Evolutionary conservation across 2,888 invertebrate species (phyloP).

Genomic region (Gari tellinella): DNA sequence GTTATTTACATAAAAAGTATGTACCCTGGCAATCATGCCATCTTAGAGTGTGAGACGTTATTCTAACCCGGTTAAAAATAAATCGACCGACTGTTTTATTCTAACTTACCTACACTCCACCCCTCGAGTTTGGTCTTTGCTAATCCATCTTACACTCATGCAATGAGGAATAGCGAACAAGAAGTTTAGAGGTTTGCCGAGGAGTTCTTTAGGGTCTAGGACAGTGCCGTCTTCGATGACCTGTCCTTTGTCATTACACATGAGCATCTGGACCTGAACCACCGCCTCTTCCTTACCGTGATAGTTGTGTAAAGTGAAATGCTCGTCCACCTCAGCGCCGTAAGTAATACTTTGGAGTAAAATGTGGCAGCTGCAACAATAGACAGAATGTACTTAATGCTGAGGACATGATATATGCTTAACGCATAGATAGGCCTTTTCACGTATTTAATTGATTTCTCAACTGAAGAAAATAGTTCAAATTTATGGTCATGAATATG

Average conservation of each 20-base stretch:
- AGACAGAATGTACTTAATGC: too few relatives aligned
- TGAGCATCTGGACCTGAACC: slow-evolving; percentile 68
- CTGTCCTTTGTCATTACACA: slow-evolving; percentile 67
- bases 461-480: too few relatives aligned
- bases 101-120: slow-evolving; percentile 66
- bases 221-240: slow-evolving; percentile 63
- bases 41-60: too few relatives aligned
- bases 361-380: slow-evolving; percentile 71
- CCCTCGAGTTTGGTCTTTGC: slow-evolving; percentile 67
- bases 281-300: slow-evolving; percentile 74
- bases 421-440: too few relatives aligned
- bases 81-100: too few relatives aligned
- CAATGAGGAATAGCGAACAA: slow-evolving; percentile 61
- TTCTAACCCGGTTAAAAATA: too few relatives aligned
- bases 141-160: slow-evolving; percentile 71
- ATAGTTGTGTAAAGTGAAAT: slow-evolving; percentile 74
- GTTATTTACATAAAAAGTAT: too few relatives aligned
- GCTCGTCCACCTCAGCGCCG: slow-evolving; percentile 72
- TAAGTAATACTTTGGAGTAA: slow-evolving; percentile 73
- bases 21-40: too few relatives aligned
- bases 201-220: slow-evolving; percentile 70
- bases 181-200: slow-evolving; percentile 66
- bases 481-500: too few relatives aligned
- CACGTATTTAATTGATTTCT: too few relatives aligned
- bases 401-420: too few relatives aligned